Evolutionary conservation across 2,888 invertebrate genomes (phyloP), one percentile per base, ranked within the genome.

Genomic region (Lacanobia wlatinum): DNA sequence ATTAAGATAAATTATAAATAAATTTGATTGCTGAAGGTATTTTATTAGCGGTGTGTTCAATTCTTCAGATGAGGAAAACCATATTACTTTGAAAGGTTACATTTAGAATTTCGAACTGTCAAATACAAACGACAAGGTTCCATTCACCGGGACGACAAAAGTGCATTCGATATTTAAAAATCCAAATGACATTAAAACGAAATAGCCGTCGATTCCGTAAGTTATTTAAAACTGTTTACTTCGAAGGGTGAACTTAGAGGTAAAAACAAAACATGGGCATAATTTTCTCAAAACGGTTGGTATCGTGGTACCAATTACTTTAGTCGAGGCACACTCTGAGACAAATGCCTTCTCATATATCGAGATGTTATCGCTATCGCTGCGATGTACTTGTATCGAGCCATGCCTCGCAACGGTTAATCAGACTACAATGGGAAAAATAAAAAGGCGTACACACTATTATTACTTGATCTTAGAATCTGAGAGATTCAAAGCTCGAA

Each of bases 311-410:
- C 76, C 87, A 86, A 86, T 86, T 87, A 86, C 86, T 86, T 78
- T 70, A 63, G 63, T 40, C 71, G 78, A 64, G 68, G 73, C 78
- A 87, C 79, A 88, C 87, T 84, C 82, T 74, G 83, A 91, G 93
- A 93, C 92, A 92, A 93, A 94, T 91, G 90, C 85, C 88, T 85
- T 90, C 90, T 90, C 92, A 90, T 91, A 89, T 90, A 89, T 91
- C 92, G 90, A 90, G 92, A 94, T 93, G 87, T 86, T 93, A 93
- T 93, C 93, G 63, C 55, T 48, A 93, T 93, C 93, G 66, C 53
- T 43, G 64, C 65, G 46, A 80, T 84, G 82, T 85, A 78, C 83
- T 80, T 66, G 81, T 74, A 87, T 87, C 82, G 84, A 83, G 75
- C 85, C 84, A 83, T 87, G 82, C 80, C 79, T 82, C 77, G 56